phyloP scores from a whole-genome alignment of 1,140 invertebrate genomes.

The Bilobella aurantiaca region DNA sequence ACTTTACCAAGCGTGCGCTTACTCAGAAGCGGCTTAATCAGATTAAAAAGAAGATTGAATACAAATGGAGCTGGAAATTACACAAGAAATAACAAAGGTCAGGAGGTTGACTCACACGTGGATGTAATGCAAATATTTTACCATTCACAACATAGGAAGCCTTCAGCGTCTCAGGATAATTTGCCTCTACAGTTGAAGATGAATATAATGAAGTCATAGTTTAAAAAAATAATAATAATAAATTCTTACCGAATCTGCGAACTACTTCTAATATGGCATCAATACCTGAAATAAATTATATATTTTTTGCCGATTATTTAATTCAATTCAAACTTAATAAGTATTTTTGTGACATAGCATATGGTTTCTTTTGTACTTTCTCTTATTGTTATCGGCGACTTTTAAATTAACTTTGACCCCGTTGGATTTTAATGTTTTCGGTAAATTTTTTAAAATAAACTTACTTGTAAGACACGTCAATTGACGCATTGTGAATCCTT shows the following conservation, averaged over 20 bases:
- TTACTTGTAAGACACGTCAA: neutral
- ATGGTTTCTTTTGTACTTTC: too few relatives aligned
- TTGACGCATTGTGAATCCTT: slow-evolving; percentile 17
- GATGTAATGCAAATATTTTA: too few relatives aligned
- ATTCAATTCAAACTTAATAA: neutral
- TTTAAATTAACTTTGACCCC: too few relatives aligned
- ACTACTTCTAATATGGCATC: slow-evolving; percentile 19
- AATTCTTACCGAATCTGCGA: neutral
- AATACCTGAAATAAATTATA: neutral
- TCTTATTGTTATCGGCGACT: too few relatives aligned
- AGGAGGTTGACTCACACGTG: neutral
- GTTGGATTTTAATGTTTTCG: too few relatives aligned
- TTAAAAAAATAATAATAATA: neutral
- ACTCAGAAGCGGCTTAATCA: slow-evolving; percentile 76
- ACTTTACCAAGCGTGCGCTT: slow-evolving; percentile 84
- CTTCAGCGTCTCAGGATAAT: slow-evolving; percentile 32
- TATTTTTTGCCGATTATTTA: too few relatives aligned
- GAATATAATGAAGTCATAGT: neutral
- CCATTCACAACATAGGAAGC: slow-evolving; percentile 27
- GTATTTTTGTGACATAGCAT: too few relatives aligned
- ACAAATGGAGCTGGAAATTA: slow-evolving; percentile 62
- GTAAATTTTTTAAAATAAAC: too few relatives aligned
- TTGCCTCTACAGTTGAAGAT: slow-evolving; percentile 17
- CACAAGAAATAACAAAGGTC: slow-evolving; percentile 8
- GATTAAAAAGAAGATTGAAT: slow-evolving; percentile 72